These are phyloP conservation scores for Oxyscelio sp. DNA, from an alignment of 2,888 invertebrate species.

Conservation along the genomic window DNA sequence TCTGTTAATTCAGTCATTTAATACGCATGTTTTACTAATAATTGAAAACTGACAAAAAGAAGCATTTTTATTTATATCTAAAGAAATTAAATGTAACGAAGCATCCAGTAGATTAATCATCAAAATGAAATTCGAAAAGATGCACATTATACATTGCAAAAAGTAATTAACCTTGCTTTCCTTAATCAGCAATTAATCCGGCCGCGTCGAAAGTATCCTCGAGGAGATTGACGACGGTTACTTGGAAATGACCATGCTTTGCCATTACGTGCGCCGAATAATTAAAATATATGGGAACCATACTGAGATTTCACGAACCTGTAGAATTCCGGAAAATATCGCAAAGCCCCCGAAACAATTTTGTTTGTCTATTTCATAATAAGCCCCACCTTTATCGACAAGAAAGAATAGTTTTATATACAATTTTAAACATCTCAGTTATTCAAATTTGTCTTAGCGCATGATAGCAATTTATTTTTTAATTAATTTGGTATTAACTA, in stretches of 20 bases:
- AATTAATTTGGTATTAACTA: background rate
- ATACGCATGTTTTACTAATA: no score
- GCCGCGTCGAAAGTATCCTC: slow-evolving; percentile 85
- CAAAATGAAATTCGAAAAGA: no score
- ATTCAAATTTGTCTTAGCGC: no score
- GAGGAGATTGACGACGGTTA: slow-evolving; percentile 85
- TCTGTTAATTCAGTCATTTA: no score
- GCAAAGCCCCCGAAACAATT: slow-evolving; percentile 34
- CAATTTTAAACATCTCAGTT: slow-evolving; percentile 1
- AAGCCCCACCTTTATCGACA: background rate
- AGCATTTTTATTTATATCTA: no score
- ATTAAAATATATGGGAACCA: slow-evolving; percentile 72
- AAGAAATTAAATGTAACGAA: no score
- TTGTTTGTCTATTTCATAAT: slow-evolving; percentile 10
- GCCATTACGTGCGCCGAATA: slow-evolving; percentile 85
- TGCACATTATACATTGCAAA: no score
- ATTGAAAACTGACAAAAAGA: no score
- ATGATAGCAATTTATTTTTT: no score
- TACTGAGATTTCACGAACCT: slow-evolving; percentile 65
- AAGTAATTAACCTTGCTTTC: slow-evolving; percentile 87
- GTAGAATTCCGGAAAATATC: slow-evolving; percentile 47
- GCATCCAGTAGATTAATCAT: no score
- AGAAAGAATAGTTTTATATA: slow-evolving; percentile 11
- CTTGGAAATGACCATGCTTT: slow-evolving; percentile 84
- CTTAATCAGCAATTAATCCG: slow-evolving; percentile 87